Conservation (phyloP, 2,888 invertebrate species). For the Stictocephala bisonia region DNA sequence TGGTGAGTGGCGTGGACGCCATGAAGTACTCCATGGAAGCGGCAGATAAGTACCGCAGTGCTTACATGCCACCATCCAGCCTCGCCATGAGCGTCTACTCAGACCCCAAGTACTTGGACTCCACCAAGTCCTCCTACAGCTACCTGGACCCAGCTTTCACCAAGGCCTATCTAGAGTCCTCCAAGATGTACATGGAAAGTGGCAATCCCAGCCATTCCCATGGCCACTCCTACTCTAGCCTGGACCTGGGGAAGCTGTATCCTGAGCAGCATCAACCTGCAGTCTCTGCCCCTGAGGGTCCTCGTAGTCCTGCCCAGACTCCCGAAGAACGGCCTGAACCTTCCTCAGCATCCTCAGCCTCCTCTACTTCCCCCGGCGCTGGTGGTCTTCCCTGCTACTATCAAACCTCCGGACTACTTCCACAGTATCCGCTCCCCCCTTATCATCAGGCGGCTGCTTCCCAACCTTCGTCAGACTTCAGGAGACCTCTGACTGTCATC, state of each 20-base stretch:
- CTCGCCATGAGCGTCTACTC: constrained; percentile 78
- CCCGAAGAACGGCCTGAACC: constrained; percentile 43
- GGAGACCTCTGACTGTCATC: constrained; percentile 81
- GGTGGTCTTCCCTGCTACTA: constrained; percentile 49
- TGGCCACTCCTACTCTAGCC: constrained; percentile 66
- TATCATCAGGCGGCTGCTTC: constrained; percentile 67
- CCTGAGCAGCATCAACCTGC: constrained; percentile 67
- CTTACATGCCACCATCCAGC: constrained; percentile 74
- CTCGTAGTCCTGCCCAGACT: constrained; percentile 45
- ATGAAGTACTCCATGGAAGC: constrained; percentile 84
- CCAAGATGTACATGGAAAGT: constrained; percentile 79
- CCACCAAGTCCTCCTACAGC: constrained; percentile 68
- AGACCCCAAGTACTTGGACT: constrained; percentile 75
- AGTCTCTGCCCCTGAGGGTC: constrained; percentile 64
- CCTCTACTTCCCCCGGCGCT: constrained; percentile 56
- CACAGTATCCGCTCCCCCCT: constrained; percentile 71
- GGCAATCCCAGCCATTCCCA: constrained; percentile 54
- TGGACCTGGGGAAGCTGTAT: constrained; percentile 77
- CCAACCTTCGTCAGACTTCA: constrained; percentile 73
- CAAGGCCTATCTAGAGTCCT: constrained; percentile 77
- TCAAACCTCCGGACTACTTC: constrained; percentile 69
- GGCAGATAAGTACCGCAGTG: constrained; percentile 79
- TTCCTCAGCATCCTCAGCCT: constrained; percentile 51
- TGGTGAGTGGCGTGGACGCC: constrained; percentile 79
- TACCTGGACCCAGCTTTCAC: constrained; percentile 77